Percentiles rank a stretch among this genome's conserved stretches.
phyloP scores from a whole-genome alignment of 2,888 invertebrate genomes.

The Meiosimyza platycephala region DNA sequence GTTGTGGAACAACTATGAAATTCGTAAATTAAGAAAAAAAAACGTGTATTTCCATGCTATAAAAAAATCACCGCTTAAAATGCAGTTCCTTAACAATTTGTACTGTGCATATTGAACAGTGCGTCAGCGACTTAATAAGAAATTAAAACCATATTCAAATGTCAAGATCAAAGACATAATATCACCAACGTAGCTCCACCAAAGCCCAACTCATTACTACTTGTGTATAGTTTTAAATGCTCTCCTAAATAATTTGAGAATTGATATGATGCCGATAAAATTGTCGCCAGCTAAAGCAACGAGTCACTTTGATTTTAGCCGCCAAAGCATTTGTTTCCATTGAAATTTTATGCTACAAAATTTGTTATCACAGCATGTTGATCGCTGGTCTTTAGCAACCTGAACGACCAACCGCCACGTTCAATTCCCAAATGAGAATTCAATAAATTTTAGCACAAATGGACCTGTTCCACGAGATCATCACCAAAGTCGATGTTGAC shows the following conservation, averaged over 20 bases:
- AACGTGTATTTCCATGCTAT: too few relatives aligned
- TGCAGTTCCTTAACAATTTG: too few relatives aligned
- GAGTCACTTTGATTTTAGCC: constrained; percentile 61
- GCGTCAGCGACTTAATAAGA: too few relatives aligned
- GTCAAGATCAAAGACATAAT: constrained; percentile 55
- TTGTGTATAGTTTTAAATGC: constrained; percentile 8
- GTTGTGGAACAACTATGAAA: too few relatives aligned
- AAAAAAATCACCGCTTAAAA: too few relatives aligned
- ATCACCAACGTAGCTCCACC: constrained; percentile 52
- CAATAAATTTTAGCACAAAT: constrained; percentile 60
- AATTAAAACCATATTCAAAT: constrained; percentile 44
- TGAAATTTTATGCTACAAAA: constrained; percentile 43
- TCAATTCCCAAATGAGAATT: constrained; percentile 58
- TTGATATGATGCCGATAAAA: constrained; percentile 61
- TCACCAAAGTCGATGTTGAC: constrained; percentile 42
- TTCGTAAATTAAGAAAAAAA: too few relatives aligned
- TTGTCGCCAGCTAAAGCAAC: constrained; percentile 61
- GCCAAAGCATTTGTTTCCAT: constrained; percentile 58
- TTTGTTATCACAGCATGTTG: constrained; percentile 57
- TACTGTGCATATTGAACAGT: too few relatives aligned
- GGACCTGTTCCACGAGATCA: constrained; percentile 38
- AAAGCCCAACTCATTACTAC: constrained; percentile 21
- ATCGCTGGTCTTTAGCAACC: constrained; percentile 45
- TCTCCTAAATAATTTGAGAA: constrained; percentile 53
- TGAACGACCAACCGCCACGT: constrained; percentile 10